phyloP scores from a whole-genome alignment of 2,113 vertebrate genomes.

The Megaptera novaeangliae region DNA sequence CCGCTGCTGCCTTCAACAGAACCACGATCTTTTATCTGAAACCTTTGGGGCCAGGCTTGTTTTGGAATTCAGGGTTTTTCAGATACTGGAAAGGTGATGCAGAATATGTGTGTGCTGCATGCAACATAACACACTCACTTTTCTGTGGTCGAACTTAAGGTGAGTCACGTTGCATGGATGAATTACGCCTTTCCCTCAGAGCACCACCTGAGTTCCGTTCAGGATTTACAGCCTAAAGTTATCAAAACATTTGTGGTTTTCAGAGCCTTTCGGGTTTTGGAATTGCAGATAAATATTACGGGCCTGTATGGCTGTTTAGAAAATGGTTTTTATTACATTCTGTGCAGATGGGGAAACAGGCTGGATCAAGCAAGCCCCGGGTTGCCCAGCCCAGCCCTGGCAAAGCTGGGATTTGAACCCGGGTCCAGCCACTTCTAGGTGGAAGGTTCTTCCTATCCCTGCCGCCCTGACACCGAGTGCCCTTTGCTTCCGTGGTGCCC shows the following conservation, averaged over 20 bases:
- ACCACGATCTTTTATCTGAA: not conserved
- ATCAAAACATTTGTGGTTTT: accelerated
- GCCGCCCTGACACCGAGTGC: accelerated
- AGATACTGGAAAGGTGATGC: not conserved
- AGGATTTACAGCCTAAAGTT: not conserved
- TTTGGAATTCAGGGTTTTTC: not conserved
- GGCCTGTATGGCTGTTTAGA: not conserved
- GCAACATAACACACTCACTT: accelerated
- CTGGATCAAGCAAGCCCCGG: not conserved
- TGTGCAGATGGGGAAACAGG: not conserved
- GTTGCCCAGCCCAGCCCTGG: too few species aligned
- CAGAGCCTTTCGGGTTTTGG: not conserved
- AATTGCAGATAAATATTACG: not conserved
- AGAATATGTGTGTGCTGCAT: accelerated
- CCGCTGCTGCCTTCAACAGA: too few species aligned
- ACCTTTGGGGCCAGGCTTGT: not conserved
- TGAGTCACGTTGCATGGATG: accelerated
- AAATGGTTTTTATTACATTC: not conserved
- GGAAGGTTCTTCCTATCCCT: not conserved
- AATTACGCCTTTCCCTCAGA: not conserved
- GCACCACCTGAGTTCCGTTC: accelerated
- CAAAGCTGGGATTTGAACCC: not conserved
- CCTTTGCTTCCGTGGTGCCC: not conserved
- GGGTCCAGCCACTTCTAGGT: accelerated
- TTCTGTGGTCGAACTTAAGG: accelerated